Conservation (phyloP, 2,888 invertebrate species). For the Cenopis cana region DNA sequence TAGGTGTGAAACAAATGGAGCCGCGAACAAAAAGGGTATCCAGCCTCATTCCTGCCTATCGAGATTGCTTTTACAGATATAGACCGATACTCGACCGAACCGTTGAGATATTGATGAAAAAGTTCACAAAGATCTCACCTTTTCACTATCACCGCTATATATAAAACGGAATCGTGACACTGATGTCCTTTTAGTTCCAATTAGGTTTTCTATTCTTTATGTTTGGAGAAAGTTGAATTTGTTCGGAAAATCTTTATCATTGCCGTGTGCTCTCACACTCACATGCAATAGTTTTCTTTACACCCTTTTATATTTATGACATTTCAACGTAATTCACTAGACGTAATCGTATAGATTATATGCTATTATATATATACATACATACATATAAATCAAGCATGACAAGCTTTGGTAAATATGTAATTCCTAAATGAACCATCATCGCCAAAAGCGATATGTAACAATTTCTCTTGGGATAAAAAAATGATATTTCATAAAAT, state of each 20-base stretch:
- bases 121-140: constrained; percentile 43
- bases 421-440: not conserved
- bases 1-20: constrained; percentile 78
- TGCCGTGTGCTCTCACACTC: no score
- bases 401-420: no score
- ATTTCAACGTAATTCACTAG: not conserved
- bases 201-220: constrained; percentile 23
- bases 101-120: constrained; percentile 44
- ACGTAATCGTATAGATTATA: no score
- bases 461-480: not conserved
- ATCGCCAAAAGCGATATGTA: not conserved
- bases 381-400: no score
- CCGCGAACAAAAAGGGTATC: constrained; percentile 66
- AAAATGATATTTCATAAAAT: not conserved
- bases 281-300: not conserved
- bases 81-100: constrained; percentile 44
- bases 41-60: constrained; percentile 46
- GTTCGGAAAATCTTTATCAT: constrained; percentile 5
- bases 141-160: constrained; percentile 38
- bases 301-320: not conserved
- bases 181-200: constrained; percentile 38
- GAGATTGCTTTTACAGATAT: constrained; percentile 54
- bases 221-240: constrained; percentile 17
- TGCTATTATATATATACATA: no score
- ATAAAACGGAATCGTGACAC: constrained; percentile 40